Conservation (phyloP, 2,888 invertebrate species). For the Caenorhabditis sp. region DNA sequence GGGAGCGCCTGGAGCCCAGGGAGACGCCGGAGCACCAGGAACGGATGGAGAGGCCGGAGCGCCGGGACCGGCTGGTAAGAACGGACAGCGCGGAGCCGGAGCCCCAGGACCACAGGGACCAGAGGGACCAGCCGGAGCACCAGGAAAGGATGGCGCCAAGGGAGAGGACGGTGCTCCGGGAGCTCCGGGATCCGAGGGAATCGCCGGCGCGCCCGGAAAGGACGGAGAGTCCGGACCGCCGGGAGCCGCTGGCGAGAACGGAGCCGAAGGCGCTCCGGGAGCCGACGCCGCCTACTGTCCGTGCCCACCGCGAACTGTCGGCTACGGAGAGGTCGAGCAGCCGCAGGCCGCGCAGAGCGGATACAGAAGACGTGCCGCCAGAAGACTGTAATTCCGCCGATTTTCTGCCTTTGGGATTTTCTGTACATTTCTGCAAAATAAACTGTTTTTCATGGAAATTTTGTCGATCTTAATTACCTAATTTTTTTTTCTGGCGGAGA, state of each 20-base stretch:
- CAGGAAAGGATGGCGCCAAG: constrained; percentile 38
- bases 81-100: constrained; percentile 53
- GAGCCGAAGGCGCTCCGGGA: constrained; percentile 60
- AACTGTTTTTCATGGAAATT: too few relatives aligned
- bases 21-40: constrained; percentile 53
- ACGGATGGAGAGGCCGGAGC: constrained; percentile 51
- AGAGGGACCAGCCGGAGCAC: constrained; percentile 53
- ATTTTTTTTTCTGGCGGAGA: too few relatives aligned
- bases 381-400: constrained; percentile 16
- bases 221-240: constrained; percentile 36
- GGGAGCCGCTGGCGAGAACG: constrained; percentile 52
- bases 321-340: constrained; percentile 40
- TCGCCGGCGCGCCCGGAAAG: constrained; percentile 43
- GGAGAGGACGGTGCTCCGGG: constrained; percentile 44
- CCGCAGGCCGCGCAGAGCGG: constrained; percentile 34
- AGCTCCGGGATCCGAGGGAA: constrained; percentile 33
- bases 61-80: constrained; percentile 46
- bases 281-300: constrained; percentile 56
- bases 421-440: constrained; percentile 18
- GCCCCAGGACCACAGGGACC: constrained; percentile 59
- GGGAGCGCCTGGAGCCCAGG: constrained; percentile 56
- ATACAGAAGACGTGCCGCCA: constrained; percentile 41
- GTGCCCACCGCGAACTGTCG: constrained; percentile 52
- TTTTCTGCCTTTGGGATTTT: background rate
- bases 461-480: too few relatives aligned